Percentiles rank a stretch among this genome's conserved stretches.
These are phyloP conservation scores for Oncorhynchus mykiss DNA, from an alignment of 2,113 vertebrate species.

Conservation along the genomic window DNA sequence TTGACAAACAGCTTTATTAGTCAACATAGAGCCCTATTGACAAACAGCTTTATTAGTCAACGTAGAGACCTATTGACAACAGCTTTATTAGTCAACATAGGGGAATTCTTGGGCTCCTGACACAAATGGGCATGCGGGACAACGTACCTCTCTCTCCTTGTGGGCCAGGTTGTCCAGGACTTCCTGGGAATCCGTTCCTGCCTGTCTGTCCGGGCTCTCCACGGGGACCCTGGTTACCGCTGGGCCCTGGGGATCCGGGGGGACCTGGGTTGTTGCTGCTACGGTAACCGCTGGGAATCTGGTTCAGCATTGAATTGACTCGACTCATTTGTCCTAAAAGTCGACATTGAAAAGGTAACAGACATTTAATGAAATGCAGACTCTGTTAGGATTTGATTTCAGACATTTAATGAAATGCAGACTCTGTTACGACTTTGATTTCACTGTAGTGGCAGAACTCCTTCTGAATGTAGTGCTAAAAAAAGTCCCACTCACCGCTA, in stretches of 20 bases:
- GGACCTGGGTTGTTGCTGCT: constrained; percentile 88
- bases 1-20: too few species aligned
- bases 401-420: not conserved
- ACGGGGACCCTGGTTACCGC: constrained; percentile 80
- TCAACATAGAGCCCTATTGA: too few species aligned
- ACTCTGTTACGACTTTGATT: constrained; percentile 1
- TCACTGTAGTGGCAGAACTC: not conserved
- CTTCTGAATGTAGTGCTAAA: not conserved
- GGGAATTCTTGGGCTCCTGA: not conserved
- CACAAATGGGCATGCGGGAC: not conserved
- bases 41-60: too few species aligned
- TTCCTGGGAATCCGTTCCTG: constrained; percentile 88
- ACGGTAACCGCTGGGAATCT: constrained; percentile 88
- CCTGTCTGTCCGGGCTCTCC: constrained; percentile 89
- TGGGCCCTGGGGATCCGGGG: constrained; percentile 81
- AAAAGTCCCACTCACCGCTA: constrained; percentile 76
- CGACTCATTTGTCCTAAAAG: constrained; percentile 88
- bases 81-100: not conserved
- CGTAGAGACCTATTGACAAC: too few species aligned
- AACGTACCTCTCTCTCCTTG: constrained; percentile 87
- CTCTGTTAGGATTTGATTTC: constrained; percentile 1
- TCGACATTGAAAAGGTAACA: not conserved
- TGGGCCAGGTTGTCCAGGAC: constrained; percentile 84
- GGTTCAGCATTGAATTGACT: constrained; percentile 91
- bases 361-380: not conserved